These are phyloP conservation scores for Pherbina coryleti DNA, from an alignment of 2,888 invertebrate genomes.

Conservation along the genomic window DNA sequence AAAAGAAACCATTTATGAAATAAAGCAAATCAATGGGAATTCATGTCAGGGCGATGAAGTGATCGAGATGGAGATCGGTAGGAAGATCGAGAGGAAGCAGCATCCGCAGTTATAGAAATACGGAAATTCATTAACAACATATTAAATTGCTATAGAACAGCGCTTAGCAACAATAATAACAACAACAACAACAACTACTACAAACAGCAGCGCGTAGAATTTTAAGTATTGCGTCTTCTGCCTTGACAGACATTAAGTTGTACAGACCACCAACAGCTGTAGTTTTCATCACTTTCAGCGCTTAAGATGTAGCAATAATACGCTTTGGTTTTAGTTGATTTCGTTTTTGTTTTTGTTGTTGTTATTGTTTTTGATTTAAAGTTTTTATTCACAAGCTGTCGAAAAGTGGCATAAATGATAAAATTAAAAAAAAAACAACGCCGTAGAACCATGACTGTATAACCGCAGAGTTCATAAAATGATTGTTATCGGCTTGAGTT, in stretches of 20 bases:
- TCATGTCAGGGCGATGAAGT: not conserved
- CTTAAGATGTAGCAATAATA: not conserved
- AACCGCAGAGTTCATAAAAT: slow-evolving; percentile 21
- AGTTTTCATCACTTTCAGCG: not conserved
- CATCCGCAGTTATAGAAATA: slow-evolving; percentile 21
- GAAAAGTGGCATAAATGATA: too few relatives aligned
- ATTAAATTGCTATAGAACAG: not conserved
- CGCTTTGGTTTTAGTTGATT: too few relatives aligned
- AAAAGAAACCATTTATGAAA: slow-evolving; percentile 2
- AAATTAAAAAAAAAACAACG: too few relatives aligned
- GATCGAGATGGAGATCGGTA: too few relatives aligned
- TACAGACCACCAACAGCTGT: too few relatives aligned
- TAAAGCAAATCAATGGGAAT: not conserved
- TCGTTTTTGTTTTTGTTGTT: too few relatives aligned
- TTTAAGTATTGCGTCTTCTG: not conserved
- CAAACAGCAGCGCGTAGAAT: not conserved
- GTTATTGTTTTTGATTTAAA: too few relatives aligned
- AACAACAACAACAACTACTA: too few relatives aligned
- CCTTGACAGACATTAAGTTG: not conserved
- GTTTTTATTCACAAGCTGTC: too few relatives aligned
- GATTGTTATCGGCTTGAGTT: slow-evolving; percentile 51
- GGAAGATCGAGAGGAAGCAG: not conserved
- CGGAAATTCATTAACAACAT: slow-evolving; percentile 26
- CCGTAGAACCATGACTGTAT: too few relatives aligned
- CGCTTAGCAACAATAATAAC: not conserved